Evolutionary conservation across 2,797 vertebrate species (phyloP).

Genomic region (Oreortyx pictus): DNA sequence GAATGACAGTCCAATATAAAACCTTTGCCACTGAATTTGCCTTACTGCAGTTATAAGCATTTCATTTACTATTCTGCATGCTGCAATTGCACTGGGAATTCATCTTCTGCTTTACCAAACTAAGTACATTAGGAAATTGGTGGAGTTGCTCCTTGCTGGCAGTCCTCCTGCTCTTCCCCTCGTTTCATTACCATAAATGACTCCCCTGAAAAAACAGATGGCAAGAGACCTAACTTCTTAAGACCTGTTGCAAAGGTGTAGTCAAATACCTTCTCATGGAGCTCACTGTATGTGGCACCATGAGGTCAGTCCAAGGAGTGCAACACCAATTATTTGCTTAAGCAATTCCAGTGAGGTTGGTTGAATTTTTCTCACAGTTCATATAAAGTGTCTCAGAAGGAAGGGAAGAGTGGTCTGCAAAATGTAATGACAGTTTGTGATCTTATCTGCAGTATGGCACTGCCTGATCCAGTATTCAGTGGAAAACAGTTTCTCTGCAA

Average conservation of each 20-base stretch:
- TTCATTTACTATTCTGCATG: not conserved
- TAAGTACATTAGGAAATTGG: not conserved
- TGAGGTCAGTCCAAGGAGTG: not conserved
- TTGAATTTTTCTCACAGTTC: not conserved
- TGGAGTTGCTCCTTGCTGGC: not conserved
- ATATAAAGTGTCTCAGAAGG: not conserved
- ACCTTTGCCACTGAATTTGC: not conserved
- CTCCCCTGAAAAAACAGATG: not conserved
- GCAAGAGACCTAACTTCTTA: not conserved
- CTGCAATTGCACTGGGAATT: not conserved
- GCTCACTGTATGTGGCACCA: not conserved
- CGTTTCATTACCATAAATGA: not conserved
- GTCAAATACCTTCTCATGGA: not conserved
- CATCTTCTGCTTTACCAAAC: not conserved
- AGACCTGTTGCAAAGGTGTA: not conserved
- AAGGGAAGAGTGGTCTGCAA: not conserved
- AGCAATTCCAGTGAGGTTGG: not conserved
- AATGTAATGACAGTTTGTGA: not conserved
- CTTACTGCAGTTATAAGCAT: not conserved
- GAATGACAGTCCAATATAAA: not conserved
- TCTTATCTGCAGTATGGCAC: not conserved
- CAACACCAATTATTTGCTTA: not conserved
- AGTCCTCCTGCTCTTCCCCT: not conserved
- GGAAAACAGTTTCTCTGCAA: constrained; percentile 30
- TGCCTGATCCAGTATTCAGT: not conserved